These are phyloP conservation scores for Zapornia atra DNA, from an alignment of 2,113 vertebrate species.

Conservation along the genomic window DNA sequence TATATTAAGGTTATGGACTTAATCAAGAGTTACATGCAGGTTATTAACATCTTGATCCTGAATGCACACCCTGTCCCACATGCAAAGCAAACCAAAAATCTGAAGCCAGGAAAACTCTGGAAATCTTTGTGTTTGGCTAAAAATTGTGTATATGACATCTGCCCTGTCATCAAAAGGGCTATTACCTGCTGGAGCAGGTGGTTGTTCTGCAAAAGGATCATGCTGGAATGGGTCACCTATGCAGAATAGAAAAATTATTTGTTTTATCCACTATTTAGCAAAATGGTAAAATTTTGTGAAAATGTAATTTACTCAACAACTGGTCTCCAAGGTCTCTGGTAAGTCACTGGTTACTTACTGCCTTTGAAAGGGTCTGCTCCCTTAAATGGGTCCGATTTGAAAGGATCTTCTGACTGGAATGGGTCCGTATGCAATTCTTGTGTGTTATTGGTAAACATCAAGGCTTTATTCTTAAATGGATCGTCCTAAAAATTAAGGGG, in stretches of 20 bases:
- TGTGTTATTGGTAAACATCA: slow-evolving; percentile 83
- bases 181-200: slow-evolving; percentile 84
- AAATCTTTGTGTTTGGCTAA: not conserved
- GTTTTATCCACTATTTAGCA: not conserved
- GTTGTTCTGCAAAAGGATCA: slow-evolving; percentile 90
- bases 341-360: slow-evolving; percentile 35
- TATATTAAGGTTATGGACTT: not conserved
- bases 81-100: slow-evolving; percentile 3
- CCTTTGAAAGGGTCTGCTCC: slow-evolving; percentile 83
- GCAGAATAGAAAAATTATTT: not conserved
- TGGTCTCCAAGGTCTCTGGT: not conserved
- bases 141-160: not conserved
- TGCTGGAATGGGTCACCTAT: slow-evolving; percentile 92
- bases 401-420: slow-evolving; percentile 95
- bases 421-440: slow-evolving; percentile 89
- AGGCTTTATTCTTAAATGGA: slow-evolving; percentile 91
- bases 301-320: not conserved
- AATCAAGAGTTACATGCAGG: not conserved
- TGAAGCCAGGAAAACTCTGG: not conserved
- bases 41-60: not conserved
- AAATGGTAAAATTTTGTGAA: not conserved
- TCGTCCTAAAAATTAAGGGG: slow-evolving; percentile 82
- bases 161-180: not conserved
- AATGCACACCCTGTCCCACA: not conserved
- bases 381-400: slow-evolving; percentile 94